Conservation (phyloP, 2,888 invertebrate genomes). For the Apamea monoglypha region DNA sequence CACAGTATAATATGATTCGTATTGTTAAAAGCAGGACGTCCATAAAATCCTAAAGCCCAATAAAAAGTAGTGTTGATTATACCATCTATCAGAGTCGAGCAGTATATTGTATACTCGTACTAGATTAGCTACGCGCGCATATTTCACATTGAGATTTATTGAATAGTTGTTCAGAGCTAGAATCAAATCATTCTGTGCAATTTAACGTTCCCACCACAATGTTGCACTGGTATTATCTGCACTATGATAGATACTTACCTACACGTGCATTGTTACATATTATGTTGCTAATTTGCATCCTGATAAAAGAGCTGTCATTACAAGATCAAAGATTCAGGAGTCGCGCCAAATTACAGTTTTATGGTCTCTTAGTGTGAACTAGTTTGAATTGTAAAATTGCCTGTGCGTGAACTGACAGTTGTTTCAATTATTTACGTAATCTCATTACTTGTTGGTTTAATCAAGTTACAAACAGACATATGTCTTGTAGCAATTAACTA, state of each 20-base stretch:
- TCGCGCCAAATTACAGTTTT: background rate
- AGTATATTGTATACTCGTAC: conserved; percentile 2
- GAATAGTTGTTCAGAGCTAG: conserved; percentile 46
- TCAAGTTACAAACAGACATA: conserved; percentile 34
- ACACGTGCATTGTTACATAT: conserved; percentile 17
- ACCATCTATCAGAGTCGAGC: conserved; percentile 26
- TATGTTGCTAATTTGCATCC: conserved; percentile 7
- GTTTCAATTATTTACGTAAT: conserved; percentile 39
- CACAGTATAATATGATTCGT: background rate
- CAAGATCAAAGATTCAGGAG: conserved; percentile 25
- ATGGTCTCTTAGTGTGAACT: background rate
- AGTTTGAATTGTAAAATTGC: conserved; percentile 35
- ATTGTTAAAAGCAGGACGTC: conserved; percentile 37
- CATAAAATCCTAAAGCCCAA: conserved; percentile 50
- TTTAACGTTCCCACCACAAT: conserved; percentile 22
- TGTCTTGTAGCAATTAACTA: conserved; percentile 35
- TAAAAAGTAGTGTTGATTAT: conserved; percentile 46
- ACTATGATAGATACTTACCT: background rate
- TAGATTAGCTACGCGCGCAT: conserved; percentile 44
- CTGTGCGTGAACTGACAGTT: conserved; percentile 1
- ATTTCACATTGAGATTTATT: conserved; percentile 58
- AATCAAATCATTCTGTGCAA: conserved; percentile 42
- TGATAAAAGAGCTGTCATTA: conserved; percentile 14
- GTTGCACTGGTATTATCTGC: conserved; percentile 21
- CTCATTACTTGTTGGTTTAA: conserved; percentile 21